Conservation (phyloP, 2,113 vertebrate species). For the Cyanistes caeruleus region DNA sequence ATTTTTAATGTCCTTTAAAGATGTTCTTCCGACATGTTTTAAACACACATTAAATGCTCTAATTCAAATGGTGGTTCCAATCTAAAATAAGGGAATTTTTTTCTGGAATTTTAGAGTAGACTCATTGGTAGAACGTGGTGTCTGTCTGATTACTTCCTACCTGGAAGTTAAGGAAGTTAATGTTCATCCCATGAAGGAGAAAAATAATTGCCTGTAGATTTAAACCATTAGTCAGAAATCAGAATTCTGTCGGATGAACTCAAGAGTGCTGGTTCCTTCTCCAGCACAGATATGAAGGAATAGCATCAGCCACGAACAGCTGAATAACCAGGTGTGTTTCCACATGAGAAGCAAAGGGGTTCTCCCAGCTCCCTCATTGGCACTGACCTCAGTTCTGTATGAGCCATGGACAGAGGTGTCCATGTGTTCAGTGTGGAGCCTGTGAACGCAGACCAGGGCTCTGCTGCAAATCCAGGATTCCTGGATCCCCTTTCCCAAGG, state of each 20-base stretch:
- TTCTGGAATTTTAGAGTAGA: neutral
- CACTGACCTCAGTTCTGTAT: neutral
- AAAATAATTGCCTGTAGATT: neutral
- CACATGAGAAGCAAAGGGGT: neutral
- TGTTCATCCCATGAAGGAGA: neutral
- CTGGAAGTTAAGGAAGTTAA: neutral
- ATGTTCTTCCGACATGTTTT: neutral
- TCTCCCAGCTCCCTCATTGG: neutral
- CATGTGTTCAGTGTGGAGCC: accelerated
- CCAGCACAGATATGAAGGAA: neutral
- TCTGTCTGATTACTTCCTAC: neutral
- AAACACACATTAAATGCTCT: neutral
- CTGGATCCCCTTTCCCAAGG: neutral
- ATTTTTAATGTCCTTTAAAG: neutral
- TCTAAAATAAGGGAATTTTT: neutral
- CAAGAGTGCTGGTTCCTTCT: neutral
- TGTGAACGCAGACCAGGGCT: accelerated
- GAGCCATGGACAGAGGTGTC: neutral
- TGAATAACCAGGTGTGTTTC: neutral
- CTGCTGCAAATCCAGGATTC: neutral
- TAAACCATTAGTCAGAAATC: neutral
- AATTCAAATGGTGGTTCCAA: neutral
- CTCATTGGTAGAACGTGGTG: accelerated
- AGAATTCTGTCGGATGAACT: neutral
- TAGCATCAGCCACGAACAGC: neutral